These are phyloP conservation scores for Carcharodon carcharias DNA, from an alignment of 2,797 vertebrate species.

Conservation along the genomic window DNA sequence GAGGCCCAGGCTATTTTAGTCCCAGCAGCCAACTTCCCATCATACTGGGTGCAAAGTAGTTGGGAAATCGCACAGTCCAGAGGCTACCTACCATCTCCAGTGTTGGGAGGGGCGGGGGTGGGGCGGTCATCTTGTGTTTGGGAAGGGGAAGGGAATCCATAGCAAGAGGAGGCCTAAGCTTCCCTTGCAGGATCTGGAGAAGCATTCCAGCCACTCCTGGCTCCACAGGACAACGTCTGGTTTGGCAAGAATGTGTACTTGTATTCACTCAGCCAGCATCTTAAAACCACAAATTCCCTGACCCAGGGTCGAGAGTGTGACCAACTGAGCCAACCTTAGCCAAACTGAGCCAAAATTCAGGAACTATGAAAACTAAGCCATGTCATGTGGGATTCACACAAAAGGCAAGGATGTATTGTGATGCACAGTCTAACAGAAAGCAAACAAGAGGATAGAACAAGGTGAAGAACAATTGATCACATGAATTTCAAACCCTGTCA, in stretches of 20 bases:
- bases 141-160: too few relatives aligned
- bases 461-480: background rate
- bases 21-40: too few relatives aligned
- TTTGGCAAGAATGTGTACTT: background rate
- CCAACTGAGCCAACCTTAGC: background rate
- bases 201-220: background rate
- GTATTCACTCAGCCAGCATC: background rate
- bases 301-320: background rate
- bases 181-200: too few relatives aligned
- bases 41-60: background rate
- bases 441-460: background rate
- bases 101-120: background rate
- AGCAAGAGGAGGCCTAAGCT: too few relatives aligned
- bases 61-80: background rate
- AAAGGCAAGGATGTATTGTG: background rate
- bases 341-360: background rate
- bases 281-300: background rate
- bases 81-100: background rate
- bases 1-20: too few relatives aligned
- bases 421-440: background rate
- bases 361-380: background rate
- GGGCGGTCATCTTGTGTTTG: too few relatives aligned
- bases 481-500: background rate
- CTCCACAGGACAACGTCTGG: background rate
- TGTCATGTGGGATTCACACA: background rate